Conservation (phyloP, 2,888 invertebrate genomes). For the Crossocerus cetratus region DNA sequence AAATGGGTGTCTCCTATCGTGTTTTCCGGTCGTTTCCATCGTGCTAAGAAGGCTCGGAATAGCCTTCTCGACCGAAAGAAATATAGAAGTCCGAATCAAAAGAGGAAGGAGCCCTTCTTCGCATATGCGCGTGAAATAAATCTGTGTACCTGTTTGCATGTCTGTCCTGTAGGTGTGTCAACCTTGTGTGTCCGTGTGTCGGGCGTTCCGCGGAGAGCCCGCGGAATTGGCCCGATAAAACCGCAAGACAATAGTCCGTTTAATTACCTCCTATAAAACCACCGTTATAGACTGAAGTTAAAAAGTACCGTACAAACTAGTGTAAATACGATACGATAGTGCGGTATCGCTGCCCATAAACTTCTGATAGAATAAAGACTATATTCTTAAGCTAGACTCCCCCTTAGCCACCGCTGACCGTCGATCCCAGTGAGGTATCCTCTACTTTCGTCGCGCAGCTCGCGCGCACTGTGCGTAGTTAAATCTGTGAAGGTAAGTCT, state of each 20-base stretch:
- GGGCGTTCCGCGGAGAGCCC: not conserved
- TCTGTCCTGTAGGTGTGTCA: no score
- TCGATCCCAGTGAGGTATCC: not conserved
- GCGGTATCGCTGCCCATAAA: not conserved
- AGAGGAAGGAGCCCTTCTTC: no score
- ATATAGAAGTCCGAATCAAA: no score
- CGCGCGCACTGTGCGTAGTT: not conserved
- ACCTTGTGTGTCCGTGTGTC: not conserved
- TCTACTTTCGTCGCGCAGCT: no score
- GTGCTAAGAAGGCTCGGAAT: no score
- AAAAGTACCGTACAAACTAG: constrained; percentile 2
- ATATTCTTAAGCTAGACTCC: not conserved
- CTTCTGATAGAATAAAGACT: not conserved
- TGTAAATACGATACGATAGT: constrained; percentile 3
- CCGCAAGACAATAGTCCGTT: constrained; percentile 3
- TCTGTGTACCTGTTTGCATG: no score
- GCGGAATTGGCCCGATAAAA: not conserved
- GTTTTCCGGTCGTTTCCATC: no score
- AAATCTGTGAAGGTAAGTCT: not conserved
- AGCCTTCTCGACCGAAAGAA: no score
- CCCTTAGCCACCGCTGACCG: not conserved
- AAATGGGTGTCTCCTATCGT: not conserved
- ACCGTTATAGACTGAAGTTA: not conserved
- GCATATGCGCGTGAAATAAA: no score
- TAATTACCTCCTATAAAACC: constrained; percentile 3